phyloP scores from a whole-genome alignment of 2,113 vertebrate species.

The Scopus umbretta region DNA sequence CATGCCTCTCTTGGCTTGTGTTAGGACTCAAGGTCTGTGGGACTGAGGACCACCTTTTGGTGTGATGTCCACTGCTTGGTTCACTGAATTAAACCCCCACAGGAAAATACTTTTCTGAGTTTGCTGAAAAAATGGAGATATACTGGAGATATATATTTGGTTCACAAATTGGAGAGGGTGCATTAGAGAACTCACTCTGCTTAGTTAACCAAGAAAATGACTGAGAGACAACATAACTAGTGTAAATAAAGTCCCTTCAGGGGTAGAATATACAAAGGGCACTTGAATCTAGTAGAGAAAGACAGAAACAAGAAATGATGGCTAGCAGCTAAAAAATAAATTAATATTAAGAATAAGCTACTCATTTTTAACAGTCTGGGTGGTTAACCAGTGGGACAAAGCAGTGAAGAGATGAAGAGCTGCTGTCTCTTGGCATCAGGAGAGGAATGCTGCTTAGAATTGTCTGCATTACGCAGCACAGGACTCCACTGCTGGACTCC shows the following conservation, averaged over 20 bases:
- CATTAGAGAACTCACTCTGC: not conserved
- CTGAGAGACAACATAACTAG: not conserved
- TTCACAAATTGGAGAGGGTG: not conserved
- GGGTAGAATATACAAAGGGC: not conserved
- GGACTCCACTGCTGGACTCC: fast-evolving
- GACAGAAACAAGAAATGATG: not conserved
- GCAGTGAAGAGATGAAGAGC: not conserved
- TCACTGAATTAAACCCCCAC: not conserved
- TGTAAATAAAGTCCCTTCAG: not conserved
- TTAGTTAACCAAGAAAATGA: not conserved
- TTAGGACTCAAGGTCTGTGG: not conserved
- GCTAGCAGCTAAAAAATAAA: not conserved
- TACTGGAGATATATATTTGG: too few relatives aligned
- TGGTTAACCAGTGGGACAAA: not conserved
- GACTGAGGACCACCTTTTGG: not conserved
- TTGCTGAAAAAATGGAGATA: not conserved
- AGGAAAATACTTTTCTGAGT: not conserved
- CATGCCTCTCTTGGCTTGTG: not conserved
- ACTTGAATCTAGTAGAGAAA: not conserved
- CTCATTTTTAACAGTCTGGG: not conserved
- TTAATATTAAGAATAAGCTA: not conserved
- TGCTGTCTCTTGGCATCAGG: not conserved
- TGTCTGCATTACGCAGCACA: not conserved
- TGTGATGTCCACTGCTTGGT: not conserved
- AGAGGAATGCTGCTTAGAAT: not conserved